Evolutionary conservation across 2,888 invertebrate genomes (phyloP), one percentile per base, ranked within the genome.

Genomic region (Argyresthia albistria): DNA sequence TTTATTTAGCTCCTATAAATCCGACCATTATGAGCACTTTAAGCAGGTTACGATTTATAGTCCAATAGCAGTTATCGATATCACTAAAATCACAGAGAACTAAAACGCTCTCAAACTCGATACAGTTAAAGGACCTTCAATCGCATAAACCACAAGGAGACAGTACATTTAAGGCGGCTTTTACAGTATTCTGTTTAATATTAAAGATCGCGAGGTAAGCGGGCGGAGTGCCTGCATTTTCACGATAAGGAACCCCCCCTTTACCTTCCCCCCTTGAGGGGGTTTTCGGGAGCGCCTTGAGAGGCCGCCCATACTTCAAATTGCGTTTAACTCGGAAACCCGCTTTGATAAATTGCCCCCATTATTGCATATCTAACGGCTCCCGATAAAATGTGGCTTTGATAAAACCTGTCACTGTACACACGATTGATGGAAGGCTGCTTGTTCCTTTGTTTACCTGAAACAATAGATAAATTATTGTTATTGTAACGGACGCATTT

Each of bases 171-270:
- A 48, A 37, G 68, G 60, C 64, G 69, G 77, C 70, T 80, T 76
- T 77, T 80, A 81, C 74, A 80, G 77, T 80, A 76, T 70, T 83
- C 79, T 82, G 79, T 84, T 86, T 82, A 84, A 84, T 87, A 87
- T 86, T 86, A 86, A 83, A 84, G 81, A 84, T 86, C 82, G 83
- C 81, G 84, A 87, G 87, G 86, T 87, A 81, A 82, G 73, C 79
- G 82, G 73, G 79, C 62, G 75, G 70, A 75, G 79, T 71, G 88
- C 80, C 88, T 88, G 88, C 88, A 86, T 73, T 82, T 79, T 72
- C 70, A 84, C 81, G 88, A 88, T 88, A 88, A 88, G 83, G 67
- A 74, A 73, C 62, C 62, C 63, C n/a, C 65, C 68, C 66, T 66
- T 66, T 60, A 62, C 59, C 60, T 60, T 60, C 58, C 61, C 54